These are phyloP conservation scores for Corythaeola cristata DNA, from an alignment of 2,113 vertebrate species.

Conservation along the genomic window DNA sequence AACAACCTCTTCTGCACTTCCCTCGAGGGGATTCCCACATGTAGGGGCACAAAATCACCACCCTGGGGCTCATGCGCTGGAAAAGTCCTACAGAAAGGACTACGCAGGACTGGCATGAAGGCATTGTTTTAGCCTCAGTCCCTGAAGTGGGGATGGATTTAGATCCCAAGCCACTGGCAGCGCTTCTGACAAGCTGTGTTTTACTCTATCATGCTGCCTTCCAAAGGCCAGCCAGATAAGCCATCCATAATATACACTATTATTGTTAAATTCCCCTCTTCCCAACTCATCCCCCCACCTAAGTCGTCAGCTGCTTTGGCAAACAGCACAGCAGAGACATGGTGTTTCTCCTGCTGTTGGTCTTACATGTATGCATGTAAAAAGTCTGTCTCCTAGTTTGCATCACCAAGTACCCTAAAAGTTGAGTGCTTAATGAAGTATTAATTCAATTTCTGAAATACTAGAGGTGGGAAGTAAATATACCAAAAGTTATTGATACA, in stretches of 20 bases:
- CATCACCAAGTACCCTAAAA: neutral
- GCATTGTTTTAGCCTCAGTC: neutral
- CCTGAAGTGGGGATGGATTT: neutral
- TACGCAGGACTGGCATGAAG: neutral
- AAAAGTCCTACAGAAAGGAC: neutral
- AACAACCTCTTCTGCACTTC: neutral
- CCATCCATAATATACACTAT: neutral
- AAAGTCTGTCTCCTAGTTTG: neutral
- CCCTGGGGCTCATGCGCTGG: neutral
- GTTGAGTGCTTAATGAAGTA: neutral
- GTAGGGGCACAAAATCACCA: neutral
- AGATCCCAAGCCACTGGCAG: neutral
- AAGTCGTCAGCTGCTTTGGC: neutral
- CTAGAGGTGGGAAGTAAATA: neutral
- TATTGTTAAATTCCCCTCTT: conserved; percentile 2
- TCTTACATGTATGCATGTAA: neutral
- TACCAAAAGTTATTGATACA: neutral
- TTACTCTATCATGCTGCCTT: neutral
- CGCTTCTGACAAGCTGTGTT: neutral
- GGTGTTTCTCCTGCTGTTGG: neutral
- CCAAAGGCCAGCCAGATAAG: neutral
- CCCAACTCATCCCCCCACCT: neutral
- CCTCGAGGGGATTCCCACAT: neutral
- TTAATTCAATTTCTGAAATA: neutral
- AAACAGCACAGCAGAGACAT: neutral